Percentiles rank a stretch among this genome's conserved stretches.
phyloP scores from a whole-genome alignment of 2,797 vertebrate genomes.

The Mormyrops boulengeri region DNA sequence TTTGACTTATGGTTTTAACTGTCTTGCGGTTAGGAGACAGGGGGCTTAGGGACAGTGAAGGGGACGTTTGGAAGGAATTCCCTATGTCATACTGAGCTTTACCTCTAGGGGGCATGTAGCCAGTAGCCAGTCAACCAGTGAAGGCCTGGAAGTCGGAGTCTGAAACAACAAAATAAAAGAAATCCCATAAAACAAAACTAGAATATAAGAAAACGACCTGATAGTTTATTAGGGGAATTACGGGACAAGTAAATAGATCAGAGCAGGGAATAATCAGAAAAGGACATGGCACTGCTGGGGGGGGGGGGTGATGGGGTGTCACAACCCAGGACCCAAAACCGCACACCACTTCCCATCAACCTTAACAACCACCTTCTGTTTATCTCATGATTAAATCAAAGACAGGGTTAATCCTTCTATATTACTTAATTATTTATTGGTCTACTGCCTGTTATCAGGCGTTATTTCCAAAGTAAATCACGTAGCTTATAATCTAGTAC shows the following conservation, averaged over 20 bases:
- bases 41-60: constrained; percentile 6
- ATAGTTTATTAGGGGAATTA: not conserved
- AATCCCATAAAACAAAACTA: constrained; percentile 34
- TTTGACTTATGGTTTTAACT: not conserved
- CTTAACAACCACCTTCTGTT: not conserved
- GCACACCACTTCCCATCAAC: not conserved
- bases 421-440: not conserved
- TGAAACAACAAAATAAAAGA: constrained; percentile 59
- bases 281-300: not conserved
- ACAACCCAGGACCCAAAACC: not conserved
- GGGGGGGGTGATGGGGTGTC: not conserved
- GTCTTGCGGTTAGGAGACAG: not conserved
- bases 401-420: not conserved
- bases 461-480: not conserved
- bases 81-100: constrained; percentile 45
- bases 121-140: constrained; percentile 60
- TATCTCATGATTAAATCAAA: not conserved
- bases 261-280: not conserved
- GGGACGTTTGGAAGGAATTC: not conserved
- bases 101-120: constrained; percentile 51
- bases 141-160: constrained; percentile 76
- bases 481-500: not conserved
- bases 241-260: not conserved
- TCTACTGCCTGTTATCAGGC: not conserved
- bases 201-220: not conserved